A percentile compares a stretch with the other conserved stretches of the same genome.
Conservation (phyloP, 2,888 invertebrate genomes). For the Parnassius apollo region DNA sequence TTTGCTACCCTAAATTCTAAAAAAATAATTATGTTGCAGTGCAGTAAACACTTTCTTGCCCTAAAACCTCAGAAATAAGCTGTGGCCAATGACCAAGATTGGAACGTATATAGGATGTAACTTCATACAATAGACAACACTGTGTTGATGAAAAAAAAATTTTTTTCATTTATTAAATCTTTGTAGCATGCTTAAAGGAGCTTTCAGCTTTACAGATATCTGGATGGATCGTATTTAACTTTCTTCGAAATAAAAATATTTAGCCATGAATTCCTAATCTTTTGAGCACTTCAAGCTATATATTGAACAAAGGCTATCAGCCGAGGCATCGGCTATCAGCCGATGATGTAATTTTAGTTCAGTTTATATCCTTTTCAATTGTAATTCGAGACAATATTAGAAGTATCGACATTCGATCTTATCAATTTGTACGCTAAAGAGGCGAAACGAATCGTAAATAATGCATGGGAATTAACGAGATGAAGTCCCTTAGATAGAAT, state of each 20-base stretch:
- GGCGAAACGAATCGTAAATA: constrained; percentile 74
- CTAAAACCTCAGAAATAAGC: too few species aligned
- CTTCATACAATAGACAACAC: too few species aligned
- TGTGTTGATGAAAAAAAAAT: too few species aligned
- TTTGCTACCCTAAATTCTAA: too few species aligned
- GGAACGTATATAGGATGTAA: too few species aligned
- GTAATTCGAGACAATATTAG: constrained; percentile 73
- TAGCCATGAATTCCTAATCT: constrained; percentile 2
- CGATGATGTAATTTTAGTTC: constrained; percentile 41
- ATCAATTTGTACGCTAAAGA: constrained; percentile 62
- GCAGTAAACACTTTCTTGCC: too few species aligned
- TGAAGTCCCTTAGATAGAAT: constrained; percentile 51
- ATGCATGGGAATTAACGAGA: constrained; percentile 71
- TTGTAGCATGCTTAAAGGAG: too few species aligned
- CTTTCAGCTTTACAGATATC: not conserved
- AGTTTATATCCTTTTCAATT: constrained; percentile 57
- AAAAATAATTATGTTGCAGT: too few species aligned
- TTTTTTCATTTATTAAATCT: too few species aligned
- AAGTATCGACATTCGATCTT: constrained; percentile 71
- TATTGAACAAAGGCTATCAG: constrained; percentile 20
- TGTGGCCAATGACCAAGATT: too few species aligned
- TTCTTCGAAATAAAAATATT: constrained; percentile 14
- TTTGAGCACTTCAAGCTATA: constrained; percentile 13
- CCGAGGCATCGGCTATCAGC: constrained; percentile 26
- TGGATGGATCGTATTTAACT: not conserved